Conservation (phyloP, 1,140 invertebrate genomes). For the Leptopilina clavipes region DNA sequence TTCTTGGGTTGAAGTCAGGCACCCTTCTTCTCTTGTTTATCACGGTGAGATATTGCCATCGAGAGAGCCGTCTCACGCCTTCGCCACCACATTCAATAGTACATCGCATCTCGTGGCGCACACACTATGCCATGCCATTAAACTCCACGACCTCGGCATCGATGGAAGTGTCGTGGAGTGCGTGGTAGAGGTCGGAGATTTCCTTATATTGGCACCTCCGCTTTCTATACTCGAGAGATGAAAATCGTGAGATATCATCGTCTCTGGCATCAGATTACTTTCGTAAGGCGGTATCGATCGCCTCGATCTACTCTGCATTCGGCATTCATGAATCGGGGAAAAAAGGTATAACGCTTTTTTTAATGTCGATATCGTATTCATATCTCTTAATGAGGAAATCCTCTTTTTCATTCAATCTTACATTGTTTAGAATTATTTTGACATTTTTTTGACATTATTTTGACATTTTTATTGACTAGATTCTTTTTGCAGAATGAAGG, state of each 20-base stretch:
- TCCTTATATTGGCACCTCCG: conserved; percentile 39
- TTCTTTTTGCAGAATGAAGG: too few relatives aligned
- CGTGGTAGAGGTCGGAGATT: conserved; percentile 47
- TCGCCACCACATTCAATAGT: conserved; percentile 51
- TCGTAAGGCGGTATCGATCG: conserved; percentile 6
- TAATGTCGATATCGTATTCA: neutral
- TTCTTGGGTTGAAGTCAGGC: conserved; percentile 49
- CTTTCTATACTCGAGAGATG: conserved; percentile 29
- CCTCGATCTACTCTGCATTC: conserved; percentile 8
- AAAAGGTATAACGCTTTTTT: conserved; percentile 1
- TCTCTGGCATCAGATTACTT: conserved; percentile 30
- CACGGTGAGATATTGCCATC: conserved; percentile 61
- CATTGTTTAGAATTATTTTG: too few relatives aligned
- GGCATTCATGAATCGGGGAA: conserved; percentile 28
- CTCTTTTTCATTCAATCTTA: too few relatives aligned
- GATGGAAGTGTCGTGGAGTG: conserved; percentile 56
- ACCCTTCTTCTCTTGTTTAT: conserved; percentile 56
- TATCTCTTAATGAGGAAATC: neutral
- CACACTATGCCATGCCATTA: conserved; percentile 53
- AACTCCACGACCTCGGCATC: conserved; percentile 58
- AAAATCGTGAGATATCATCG: conserved; percentile 34
- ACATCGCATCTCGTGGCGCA: conserved; percentile 50
- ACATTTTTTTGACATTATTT: too few relatives aligned
- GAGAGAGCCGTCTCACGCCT: conserved; percentile 46
- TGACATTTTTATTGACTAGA: too few relatives aligned